phyloP scores from a whole-genome alignment of 2,113 vertebrate genomes.

The Notothenia rossii region DNA sequence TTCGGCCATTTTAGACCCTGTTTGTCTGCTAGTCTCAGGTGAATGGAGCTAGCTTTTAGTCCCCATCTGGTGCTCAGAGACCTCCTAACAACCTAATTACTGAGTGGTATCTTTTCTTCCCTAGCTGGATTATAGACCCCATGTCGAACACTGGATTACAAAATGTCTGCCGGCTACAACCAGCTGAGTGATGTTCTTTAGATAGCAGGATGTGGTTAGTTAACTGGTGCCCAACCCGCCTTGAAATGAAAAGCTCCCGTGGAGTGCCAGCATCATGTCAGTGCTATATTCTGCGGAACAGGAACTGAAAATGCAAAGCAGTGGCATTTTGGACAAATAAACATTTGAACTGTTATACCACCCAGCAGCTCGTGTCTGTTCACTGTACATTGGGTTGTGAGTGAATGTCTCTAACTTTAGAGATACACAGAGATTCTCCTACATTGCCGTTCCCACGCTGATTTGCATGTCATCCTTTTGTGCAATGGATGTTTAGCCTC shows the following conservation, averaged over 20 bases:
- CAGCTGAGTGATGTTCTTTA: constrained; percentile 65
- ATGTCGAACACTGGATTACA: constrained; percentile 60
- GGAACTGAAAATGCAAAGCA: constrained; percentile 36
- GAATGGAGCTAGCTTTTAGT: constrained; percentile 60
- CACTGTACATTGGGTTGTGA: background rate
- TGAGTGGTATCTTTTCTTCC: constrained; percentile 40
- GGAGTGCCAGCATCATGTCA: constrained; percentile 23
- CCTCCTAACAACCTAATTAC: constrained; percentile 70
- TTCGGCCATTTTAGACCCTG: constrained; percentile 64
- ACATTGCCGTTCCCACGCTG: background rate
- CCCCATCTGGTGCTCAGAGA: constrained; percentile 69
- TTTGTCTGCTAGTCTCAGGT: constrained; percentile 60
- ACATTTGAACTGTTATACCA: background rate
- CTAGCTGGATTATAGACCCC: constrained; percentile 55
- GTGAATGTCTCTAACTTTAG: background rate
- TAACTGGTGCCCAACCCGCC: constrained; percentile 52
- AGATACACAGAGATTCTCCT: background rate
- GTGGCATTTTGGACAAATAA: background rate
- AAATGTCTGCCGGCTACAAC: constrained; percentile 71
- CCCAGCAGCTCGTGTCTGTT: constrained; percentile 1
- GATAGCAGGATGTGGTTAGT: constrained; percentile 72
- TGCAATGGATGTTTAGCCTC: background rate
- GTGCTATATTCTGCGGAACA: constrained; percentile 18
- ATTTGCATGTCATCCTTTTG: constrained; percentile 15
- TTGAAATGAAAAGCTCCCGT: constrained; percentile 51